These are phyloP conservation scores for Chamaedrilus cognettii DNA, from an alignment of 2,888 invertebrate species.

Conservation along the genomic window DNA sequence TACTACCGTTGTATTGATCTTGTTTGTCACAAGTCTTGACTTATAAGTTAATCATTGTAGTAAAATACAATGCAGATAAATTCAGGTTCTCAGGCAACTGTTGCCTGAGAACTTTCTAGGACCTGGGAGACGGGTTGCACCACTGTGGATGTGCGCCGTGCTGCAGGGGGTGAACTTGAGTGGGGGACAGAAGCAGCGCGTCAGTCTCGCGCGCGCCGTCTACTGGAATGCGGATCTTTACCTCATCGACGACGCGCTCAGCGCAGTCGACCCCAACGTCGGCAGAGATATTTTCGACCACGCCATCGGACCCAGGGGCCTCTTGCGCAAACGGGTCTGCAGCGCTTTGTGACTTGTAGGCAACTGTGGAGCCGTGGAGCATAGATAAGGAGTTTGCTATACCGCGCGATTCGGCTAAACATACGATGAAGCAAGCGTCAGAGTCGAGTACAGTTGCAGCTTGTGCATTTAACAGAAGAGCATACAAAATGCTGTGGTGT, in stretches of 20 bases:
- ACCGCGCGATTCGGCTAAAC: too few relatives aligned
- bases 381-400: too few relatives aligned
- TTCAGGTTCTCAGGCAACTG: not conserved
- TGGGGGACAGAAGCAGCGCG: slow-evolving; percentile 60
- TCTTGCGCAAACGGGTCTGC: slow-evolving; percentile 59
- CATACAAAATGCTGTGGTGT: too few relatives aligned
- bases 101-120: not conserved
- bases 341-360: too few relatives aligned
- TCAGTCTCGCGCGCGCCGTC: slow-evolving; percentile 57
- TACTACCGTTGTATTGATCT: not conserved
- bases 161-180: slow-evolving; percentile 59
- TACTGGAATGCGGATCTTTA: slow-evolving; percentile 66
- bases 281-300: slow-evolving; percentile 97
- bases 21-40: too few relatives aligned
- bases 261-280: slow-evolving; percentile 96
- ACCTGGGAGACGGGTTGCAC: not conserved
- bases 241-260: slow-evolving; percentile 91
- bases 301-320: slow-evolving; percentile 77
- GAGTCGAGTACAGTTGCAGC: too few relatives aligned
- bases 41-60: too few relatives aligned
- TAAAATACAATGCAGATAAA: too few relatives aligned
- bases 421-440: too few relatives aligned
- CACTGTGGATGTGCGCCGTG: not conserved
- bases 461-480: too few relatives aligned
- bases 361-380: too few relatives aligned